Conservation (phyloP, 2,113 vertebrate species). For the Quiscalus mexicanus region DNA sequence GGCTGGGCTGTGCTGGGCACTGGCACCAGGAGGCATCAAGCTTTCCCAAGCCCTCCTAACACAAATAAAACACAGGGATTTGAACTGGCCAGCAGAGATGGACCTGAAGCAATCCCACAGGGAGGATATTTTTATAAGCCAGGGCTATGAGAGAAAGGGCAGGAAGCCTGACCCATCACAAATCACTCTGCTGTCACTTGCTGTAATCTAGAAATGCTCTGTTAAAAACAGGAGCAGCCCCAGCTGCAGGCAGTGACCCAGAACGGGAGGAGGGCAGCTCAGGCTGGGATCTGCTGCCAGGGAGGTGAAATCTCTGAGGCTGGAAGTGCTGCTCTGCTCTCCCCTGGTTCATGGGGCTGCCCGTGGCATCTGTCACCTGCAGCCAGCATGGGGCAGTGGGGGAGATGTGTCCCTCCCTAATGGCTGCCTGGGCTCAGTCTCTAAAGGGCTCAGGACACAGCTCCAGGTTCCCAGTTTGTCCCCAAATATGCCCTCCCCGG, state of each 20-base stretch:
- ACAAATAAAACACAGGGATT: background rate
- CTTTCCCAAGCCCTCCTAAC: background rate
- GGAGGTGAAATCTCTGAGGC: background rate
- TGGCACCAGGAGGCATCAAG: background rate
- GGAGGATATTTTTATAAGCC: slow-evolving; percentile 34
- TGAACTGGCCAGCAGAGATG: background rate
- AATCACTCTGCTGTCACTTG: slow-evolving; percentile 49
- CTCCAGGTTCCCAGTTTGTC: background rate
- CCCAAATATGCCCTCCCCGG: rapidly evolving
- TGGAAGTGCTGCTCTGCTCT: background rate
- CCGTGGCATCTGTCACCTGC: background rate
- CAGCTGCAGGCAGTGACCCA: background rate
- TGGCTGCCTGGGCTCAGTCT: rapidly evolving
- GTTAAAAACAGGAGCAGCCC: slow-evolving; percentile 4
- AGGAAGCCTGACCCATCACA: slow-evolving; percentile 32
- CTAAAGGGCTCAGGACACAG: background rate
- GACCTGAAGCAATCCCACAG: background rate
- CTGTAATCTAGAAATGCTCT: slow-evolving; percentile 33
- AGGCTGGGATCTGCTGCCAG: background rate
- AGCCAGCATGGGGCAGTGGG: background rate
- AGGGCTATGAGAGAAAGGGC: slow-evolving; percentile 19
- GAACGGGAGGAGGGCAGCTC: background rate
- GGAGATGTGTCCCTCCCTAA: background rate
- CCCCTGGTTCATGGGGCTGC: background rate
- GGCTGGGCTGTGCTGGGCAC: background rate